Conservation (phyloP, 2,797 vertebrate species). For the Myotis planiceps region DNA sequence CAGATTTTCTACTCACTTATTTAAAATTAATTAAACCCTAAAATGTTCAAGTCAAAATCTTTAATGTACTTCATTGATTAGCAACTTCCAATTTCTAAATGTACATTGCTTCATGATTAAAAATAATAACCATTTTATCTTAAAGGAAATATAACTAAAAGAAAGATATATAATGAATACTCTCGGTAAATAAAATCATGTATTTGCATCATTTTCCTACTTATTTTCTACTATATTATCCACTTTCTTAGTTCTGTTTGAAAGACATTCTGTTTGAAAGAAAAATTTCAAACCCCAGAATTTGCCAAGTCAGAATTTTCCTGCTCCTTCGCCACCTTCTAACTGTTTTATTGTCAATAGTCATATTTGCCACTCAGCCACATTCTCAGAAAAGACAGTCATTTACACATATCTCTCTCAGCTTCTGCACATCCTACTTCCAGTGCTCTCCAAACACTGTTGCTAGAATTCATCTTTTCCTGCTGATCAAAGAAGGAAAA, state of each 20-base stretch:
- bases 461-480: not conserved
- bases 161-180: not conserved
- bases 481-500: not conserved
- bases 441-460: not conserved
- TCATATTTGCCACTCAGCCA: not conserved
- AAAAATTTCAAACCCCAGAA: not conserved
- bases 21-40: not conserved
- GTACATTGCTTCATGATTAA: not conserved
- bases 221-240: not conserved
- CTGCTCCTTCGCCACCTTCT: not conserved
- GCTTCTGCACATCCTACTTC: not conserved
- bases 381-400: not conserved
- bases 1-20: not conserved
- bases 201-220: not conserved
- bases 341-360: not conserved
- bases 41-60: not conserved
- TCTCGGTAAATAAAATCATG: not conserved
- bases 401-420: not conserved
- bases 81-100: not conserved
- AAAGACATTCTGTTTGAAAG: not conserved
- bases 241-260: not conserved
- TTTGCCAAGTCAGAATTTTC: not conserved
- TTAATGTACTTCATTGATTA: not conserved
- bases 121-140: not conserved
- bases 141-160: conserved; percentile 3